Conservation (phyloP, 2,888 invertebrate genomes). For the Andrena dorsata region DNA sequence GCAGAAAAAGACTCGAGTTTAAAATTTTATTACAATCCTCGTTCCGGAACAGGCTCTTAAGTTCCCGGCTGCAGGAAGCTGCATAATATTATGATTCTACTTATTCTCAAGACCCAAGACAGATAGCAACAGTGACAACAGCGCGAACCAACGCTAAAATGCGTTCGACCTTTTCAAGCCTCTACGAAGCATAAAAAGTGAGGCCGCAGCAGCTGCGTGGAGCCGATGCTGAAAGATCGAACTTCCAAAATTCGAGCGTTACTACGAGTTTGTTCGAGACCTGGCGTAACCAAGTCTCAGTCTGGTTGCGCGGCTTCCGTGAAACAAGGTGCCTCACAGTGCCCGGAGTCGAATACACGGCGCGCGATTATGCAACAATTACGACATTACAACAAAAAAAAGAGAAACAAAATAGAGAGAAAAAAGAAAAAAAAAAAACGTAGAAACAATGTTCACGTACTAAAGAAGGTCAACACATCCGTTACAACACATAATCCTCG, state of each 20-base stretch:
- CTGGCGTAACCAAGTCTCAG: conserved; percentile 11
- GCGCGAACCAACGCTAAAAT: conserved; percentile 25
- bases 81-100: neutral
- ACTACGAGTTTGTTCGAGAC: conserved; percentile 15
- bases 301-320: neutral
- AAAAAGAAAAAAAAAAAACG: conserved; percentile 21
- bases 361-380: conserved; percentile 41
- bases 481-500: conserved; percentile 68
- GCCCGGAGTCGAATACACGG: conserved; percentile 15
- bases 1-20: no score
- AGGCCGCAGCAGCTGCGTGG: neutral
- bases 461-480: conserved; percentile 64
- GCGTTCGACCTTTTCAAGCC: conserved; percentile 27
- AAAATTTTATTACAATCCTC: no score
- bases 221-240: conserved; percentile 6
- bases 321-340: conserved; percentile 4
- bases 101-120: neutral
- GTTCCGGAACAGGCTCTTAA: no score
- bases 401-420: conserved; percentile 17
- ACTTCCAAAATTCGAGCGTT: neutral
- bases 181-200: conserved; percentile 35
- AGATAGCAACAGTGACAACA: conserved; percentile 5
- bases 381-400: conserved; percentile 45
- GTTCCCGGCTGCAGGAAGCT: neutral
- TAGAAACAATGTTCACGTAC: conserved; percentile 44